A percentile compares a stretch with the other conserved stretches of the same genome.
phyloP scores from a whole-genome alignment of 2,888 invertebrate genomes.

The Tyria jacobaeae region DNA sequence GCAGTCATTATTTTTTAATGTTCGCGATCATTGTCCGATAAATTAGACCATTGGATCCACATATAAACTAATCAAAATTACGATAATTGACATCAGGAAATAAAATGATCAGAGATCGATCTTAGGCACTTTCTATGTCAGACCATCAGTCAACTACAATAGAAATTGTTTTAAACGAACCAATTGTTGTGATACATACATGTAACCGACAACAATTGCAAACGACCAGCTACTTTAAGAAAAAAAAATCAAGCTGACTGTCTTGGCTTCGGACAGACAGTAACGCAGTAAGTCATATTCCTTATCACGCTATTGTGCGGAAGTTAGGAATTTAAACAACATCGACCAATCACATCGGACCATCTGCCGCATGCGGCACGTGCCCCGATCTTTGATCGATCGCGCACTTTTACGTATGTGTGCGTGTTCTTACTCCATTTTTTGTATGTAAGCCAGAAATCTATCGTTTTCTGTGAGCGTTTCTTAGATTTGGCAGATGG shows the following conservation, averaged over 20 bases:
- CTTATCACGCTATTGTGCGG: constrained; percentile 81
- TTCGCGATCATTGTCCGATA: constrained; percentile 34
- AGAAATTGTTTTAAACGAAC: constrained; percentile 50
- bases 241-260: constrained; percentile 65
- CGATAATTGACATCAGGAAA: constrained; percentile 64
- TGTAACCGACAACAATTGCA: constrained; percentile 48
- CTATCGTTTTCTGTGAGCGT: constrained; percentile 72
- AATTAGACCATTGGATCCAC: constrained; percentile 44
- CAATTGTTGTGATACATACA: constrained; percentile 58
- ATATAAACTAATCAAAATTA: constrained; percentile 50
- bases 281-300: constrained; percentile 74
- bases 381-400: constrained; percentile 80
- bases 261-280: constrained; percentile 45
- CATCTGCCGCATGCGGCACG: constrained; percentile 79
- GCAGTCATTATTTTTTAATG: constrained; percentile 34
- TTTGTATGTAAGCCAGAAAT: constrained; percentile 56
- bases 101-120: constrained; percentile 59
- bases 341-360: constrained; percentile 76
- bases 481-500: constrained; percentile 86
- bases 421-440: constrained; percentile 59
- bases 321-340: constrained; percentile 77
- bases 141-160: constrained; percentile 48
- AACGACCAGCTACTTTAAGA: constrained; percentile 50
- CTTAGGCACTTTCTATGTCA: constrained; percentile 61
- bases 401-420: constrained; percentile 59